These are phyloP conservation scores for Pterois miles DNA, from an alignment of 2,797 vertebrate genomes.

Conservation along the genomic window DNA sequence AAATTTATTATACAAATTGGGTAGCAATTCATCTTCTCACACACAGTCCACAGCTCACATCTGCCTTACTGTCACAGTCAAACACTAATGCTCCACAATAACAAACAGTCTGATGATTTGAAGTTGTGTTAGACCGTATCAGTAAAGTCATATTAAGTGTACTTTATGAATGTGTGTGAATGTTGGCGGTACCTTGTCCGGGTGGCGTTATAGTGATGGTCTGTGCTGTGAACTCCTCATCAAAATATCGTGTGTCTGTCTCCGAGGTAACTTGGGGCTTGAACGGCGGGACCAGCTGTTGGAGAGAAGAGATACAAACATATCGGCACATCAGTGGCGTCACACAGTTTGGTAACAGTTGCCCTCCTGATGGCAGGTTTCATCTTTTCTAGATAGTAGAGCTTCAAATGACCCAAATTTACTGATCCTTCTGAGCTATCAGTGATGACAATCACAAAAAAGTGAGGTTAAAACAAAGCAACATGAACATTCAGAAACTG, in stretches of 20 bases:
- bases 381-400: conserved; percentile 1
- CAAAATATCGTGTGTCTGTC: conserved; percentile 97
- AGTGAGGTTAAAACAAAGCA: not conserved
- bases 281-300: conserved; percentile 93
- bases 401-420: not conserved
- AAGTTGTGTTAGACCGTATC: not conserved
- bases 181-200: conserved; percentile 90
- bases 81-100: not conserved
- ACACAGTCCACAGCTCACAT: not conserved
- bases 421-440: not conserved
- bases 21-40: not conserved
- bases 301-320: conserved; percentile 52
- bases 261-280: conserved; percentile 98
- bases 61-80: not conserved
- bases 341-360: conserved; percentile 45
- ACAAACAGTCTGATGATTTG: not conserved
- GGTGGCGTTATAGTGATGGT: conserved; percentile 99
- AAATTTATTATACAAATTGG: not conserved
- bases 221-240: conserved; percentile 98
- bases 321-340: conserved; percentile 54
- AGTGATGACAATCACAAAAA: not conserved
- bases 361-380: conserved; percentile 40
- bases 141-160: not conserved
- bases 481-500: conserved; percentile 30
- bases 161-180: not conserved